These are phyloP conservation scores for Sebastes matsubarae DNA, from an alignment of 2,797 vertebrate genomes.

Conservation along the genomic window DNA sequence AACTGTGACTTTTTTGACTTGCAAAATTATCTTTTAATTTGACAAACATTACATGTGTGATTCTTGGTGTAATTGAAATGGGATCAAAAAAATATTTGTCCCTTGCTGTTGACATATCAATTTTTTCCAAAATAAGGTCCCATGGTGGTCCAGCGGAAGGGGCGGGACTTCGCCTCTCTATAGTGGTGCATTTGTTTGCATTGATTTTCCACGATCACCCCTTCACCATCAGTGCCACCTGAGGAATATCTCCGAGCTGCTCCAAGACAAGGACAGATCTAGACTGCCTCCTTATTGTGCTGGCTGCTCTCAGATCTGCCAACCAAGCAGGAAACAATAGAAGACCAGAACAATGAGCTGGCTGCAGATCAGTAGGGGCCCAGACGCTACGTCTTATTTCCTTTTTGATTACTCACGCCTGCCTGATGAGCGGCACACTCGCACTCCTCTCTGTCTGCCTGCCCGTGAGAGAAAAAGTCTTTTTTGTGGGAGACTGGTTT, in stretches of 20 bases:
- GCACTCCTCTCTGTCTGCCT: conserved; percentile 63
- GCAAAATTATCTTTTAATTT: no score
- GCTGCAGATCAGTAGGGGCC: conserved; percentile 69
- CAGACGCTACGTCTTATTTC: conserved; percentile 79
- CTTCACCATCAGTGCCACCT: background rate
- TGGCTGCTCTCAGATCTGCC: conserved; percentile 50
- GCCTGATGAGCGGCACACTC: conserved; percentile 68
- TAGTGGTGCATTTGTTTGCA: background rate
- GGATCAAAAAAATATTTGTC: no score
- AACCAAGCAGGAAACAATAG: conserved; percentile 67
- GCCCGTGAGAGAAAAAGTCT: conserved; percentile 51
- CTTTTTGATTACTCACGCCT: conserved; percentile 78
- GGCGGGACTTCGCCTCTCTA: no score
- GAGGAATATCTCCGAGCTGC: background rate
- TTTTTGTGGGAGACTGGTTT: conserved; percentile 73
- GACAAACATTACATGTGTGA: no score
- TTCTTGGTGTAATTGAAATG: no score
- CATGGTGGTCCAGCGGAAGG: no score
- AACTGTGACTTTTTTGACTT: no score
- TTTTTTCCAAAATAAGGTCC: no score
- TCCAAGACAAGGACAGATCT: background rate
- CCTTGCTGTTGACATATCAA: no score
- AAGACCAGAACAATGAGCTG: conserved; percentile 71
- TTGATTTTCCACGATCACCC: background rate
- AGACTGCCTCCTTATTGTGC: conserved; percentile 8